Conservation (phyloP, 2,888 invertebrate genomes). For the Hirtodrosophila histrioides region DNA sequence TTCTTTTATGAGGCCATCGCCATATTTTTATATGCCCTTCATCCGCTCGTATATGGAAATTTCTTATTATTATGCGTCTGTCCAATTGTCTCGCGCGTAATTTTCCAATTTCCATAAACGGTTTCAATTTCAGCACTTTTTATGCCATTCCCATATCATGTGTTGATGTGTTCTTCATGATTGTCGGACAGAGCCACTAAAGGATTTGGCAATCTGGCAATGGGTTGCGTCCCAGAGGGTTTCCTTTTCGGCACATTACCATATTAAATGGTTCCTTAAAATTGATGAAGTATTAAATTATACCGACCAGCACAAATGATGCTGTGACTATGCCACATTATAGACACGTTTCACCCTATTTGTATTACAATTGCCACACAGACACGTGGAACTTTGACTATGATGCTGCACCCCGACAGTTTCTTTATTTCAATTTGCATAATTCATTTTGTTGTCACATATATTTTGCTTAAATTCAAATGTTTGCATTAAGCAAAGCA, state of each 20-base stretch:
- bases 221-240: constrained; percentile 5
- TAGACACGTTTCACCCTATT: constrained; percentile 58
- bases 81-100: constrained; percentile 65
- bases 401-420: constrained; percentile 5
- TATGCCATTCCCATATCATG: constrained; percentile 30
- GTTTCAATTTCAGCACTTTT: constrained; percentile 54
- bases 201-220: constrained; percentile 49
- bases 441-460: constrained; percentile 4
- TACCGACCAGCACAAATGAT: constrained; percentile 48
- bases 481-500: no score
- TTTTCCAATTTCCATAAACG: constrained; percentile 74
- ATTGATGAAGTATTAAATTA: constrained; percentile 75
- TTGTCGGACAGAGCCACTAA: constrained; percentile 25
- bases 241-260: constrained; percentile 51
- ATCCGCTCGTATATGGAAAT: constrained; percentile 31
- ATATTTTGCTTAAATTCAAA: neutral
- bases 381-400: neutral
- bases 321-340: constrained; percentile 54
- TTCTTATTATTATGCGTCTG: constrained; percentile 40
- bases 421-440: constrained; percentile 38
- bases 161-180: constrained; percentile 37
- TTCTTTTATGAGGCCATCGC: constrained; percentile 47
- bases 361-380: constrained; percentile 6
- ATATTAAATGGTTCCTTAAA: constrained; percentile 70
- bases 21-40: constrained; percentile 35